Evolutionary conservation across 2,113 vertebrate species (phyloP).

Genomic region (Sphaerodactylus townsendi): DNA sequence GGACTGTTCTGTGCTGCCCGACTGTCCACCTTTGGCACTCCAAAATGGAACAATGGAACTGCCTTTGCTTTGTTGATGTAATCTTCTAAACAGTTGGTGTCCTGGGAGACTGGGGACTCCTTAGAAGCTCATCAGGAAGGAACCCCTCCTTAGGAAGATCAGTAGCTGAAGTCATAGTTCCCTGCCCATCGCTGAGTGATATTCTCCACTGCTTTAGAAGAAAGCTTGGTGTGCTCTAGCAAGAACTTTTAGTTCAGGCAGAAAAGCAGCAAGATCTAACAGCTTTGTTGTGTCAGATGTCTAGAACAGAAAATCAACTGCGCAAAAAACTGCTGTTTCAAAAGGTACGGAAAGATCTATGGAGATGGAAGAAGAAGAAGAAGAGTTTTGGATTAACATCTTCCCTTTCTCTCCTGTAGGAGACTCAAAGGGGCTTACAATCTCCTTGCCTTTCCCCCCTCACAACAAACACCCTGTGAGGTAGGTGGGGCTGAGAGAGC

Average conservation of each 20-base stretch:
- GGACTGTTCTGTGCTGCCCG: background rate
- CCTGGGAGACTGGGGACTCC: background rate
- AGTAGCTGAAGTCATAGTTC: too few relatives aligned
- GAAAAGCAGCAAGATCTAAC: background rate
- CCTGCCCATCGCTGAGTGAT: background rate
- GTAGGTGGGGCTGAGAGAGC: too few relatives aligned
- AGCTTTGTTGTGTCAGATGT: background rate
- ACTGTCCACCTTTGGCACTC: background rate
- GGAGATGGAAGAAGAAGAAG: too few relatives aligned
- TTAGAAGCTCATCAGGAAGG: background rate
- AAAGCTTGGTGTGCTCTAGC: background rate
- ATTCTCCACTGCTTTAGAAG: background rate
- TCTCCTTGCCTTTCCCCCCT: too few relatives aligned
- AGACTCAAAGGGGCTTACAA: too few relatives aligned
- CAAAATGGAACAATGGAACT: background rate
- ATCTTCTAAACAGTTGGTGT: background rate
- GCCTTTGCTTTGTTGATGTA: fast-evolving
- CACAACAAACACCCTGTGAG: too few relatives aligned
- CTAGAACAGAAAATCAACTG: too few relatives aligned
- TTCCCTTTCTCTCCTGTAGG: too few relatives aligned
- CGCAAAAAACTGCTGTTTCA: too few relatives aligned
- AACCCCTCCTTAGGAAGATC: background rate
- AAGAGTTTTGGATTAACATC: too few relatives aligned
- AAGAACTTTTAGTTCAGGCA: background rate
- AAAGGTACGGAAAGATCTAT: too few relatives aligned